Evolutionary conservation across 2,113 vertebrate genomes (phyloP), one percentile per base, ranked within the genome.

Genomic region (Andinoacara biseriatus): DNA sequence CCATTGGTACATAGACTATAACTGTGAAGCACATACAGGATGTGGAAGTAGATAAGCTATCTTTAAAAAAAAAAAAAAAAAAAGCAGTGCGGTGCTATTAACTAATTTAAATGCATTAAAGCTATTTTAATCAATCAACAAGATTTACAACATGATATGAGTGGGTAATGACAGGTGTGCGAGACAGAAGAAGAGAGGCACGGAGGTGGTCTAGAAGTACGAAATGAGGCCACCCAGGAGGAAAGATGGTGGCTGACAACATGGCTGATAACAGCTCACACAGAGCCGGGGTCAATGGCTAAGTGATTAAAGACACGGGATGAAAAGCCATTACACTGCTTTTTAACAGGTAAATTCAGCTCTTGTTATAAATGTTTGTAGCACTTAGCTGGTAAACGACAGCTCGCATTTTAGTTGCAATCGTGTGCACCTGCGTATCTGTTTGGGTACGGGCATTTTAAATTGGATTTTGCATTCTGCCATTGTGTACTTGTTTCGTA

Each of bases 231-330:
- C 84, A 84, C 82, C 38, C 74, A 81, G 38, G 22, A 76, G 85
- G 59, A 81, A 9, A 90, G 87, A 91, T 84, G 86, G 76, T 77
- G 78, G 76, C 33, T 90, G 92, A 94, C 92, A 93, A 78, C 76
- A 60, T 3, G 56, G 67, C 52, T 89, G 91, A 86, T 89, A 90
- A 94, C 84, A 91, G 92, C 80, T 86, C 62, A 76, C 79, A 89
- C 49, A 86, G 80, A 87, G 79, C 59, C 76, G 3, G 54, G 86
- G 86, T 92, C 90, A 86, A 86, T 60, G 78, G 85, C 82, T 78
- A 86, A 86, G 74, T 84, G 86, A 90, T 67, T 83, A 86, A 72
- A 90, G 78, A 38, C 62, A 29, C 11, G 35, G 46, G 72, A 74
- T 57, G 78, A 87, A 80, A 87, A 54, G 49, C 58, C 81, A 72